A percentile compares a stretch with the other conserved stretches of the same genome.
These are phyloP conservation scores for Xylocampa areola DNA, from an alignment of 2,888 invertebrate genomes.

Conservation along the genomic window DNA sequence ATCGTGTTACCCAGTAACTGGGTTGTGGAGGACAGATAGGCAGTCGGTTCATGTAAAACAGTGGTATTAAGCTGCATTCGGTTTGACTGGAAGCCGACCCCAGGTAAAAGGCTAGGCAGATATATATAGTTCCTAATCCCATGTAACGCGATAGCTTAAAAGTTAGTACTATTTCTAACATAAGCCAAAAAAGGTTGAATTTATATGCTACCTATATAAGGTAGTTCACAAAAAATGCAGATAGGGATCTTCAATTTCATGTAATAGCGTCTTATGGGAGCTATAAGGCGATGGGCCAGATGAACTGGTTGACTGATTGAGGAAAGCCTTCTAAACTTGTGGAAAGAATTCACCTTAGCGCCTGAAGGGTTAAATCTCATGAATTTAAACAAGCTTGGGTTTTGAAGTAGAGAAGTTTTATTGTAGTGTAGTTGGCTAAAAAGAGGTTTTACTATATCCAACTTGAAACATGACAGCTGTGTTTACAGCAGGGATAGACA, in stretches of 20 bases:
- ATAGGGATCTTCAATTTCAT: constrained; percentile 44
- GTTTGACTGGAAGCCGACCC: no score
- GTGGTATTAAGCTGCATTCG: no score
- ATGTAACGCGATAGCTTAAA: no score
- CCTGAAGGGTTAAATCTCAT: constrained; percentile 2
- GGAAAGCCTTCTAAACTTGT: constrained; percentile 2
- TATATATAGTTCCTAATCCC: no score
- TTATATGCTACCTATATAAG: not conserved
- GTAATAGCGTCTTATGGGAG: constrained; percentile 39
- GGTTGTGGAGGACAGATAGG: no score
- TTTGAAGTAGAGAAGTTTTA: not conserved
- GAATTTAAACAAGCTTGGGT: constrained; percentile 5
- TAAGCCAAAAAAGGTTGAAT: not conserved
- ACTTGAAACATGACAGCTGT: no score
- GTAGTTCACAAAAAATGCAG: constrained; percentile 28
- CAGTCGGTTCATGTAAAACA: no score
- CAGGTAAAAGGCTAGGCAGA: no score
- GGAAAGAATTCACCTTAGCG: constrained; percentile 4
- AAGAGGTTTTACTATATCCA: no score
- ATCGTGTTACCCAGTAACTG: no score
- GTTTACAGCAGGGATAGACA: no score
- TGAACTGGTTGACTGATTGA: constrained; percentile 12
- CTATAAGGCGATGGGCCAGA: constrained; percentile 19
- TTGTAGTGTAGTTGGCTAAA: not conserved
- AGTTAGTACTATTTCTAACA: not conserved